phyloP scores from a whole-genome alignment of 2,797 vertebrate species.

The Periophthalmus magnuspinnatus region DNA sequence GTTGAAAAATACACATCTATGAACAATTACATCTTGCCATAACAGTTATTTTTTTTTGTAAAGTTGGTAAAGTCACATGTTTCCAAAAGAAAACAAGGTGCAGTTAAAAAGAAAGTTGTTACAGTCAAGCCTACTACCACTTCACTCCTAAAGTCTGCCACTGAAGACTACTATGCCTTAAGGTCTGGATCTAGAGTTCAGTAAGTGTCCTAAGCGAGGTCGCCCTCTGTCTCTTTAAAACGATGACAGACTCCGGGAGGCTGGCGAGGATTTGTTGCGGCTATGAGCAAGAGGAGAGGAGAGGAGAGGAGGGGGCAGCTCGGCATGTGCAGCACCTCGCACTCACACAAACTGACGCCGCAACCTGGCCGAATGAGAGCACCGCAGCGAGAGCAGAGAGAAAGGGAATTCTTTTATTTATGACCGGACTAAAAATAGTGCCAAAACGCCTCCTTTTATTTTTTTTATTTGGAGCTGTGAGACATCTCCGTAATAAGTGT shows the following conservation, averaged over 20 bases:
- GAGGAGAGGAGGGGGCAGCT: constrained; percentile 22
- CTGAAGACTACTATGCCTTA: background rate
- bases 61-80: background rate
- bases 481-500: constrained; percentile 27
- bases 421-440: constrained; percentile 31
- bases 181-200: background rate
- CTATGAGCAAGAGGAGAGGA: constrained; percentile 15
- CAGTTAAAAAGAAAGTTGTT: too few relatives aligned
- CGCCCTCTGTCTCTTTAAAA: constrained; percentile 71
- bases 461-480: constrained; percentile 15
- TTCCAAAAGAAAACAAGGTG: background rate
- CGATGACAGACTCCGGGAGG: constrained; percentile 45
- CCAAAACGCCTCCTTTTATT: constrained; percentile 8
- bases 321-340: constrained; percentile 41
- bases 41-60: too few relatives aligned
- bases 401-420: constrained; percentile 30
- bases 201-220: background rate
- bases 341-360: constrained; percentile 36
- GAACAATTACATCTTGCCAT: too few relatives aligned
- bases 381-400: background rate
- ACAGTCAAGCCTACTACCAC: background rate
- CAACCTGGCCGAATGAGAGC: constrained; percentile 26
- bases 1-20: too few relatives aligned
- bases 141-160: background rate
- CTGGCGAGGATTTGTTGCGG: constrained; percentile 59